These are phyloP conservation scores for Drosophila rubida DNA, from an alignment of 2,888 invertebrate species.

Conservation along the genomic window DNA sequence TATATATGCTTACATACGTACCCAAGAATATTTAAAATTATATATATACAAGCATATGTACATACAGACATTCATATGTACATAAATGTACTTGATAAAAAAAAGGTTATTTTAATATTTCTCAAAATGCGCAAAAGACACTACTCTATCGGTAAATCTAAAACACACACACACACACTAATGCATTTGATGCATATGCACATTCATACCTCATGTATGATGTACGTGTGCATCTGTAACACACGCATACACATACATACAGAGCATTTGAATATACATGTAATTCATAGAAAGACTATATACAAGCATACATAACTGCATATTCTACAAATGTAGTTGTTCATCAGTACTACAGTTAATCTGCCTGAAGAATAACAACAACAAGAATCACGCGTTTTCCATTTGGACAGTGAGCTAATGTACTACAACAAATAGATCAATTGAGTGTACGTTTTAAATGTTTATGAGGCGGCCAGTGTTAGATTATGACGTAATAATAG, in stretches of 20 bases:
- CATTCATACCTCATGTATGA: neutral
- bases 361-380: constrained; percentile 66
- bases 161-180: constrained; percentile 20
- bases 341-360: constrained; percentile 63
- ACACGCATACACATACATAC: neutral
- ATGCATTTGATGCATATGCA: neutral
- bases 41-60: constrained; percentile 14
- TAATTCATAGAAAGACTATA: neutral
- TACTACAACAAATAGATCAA: constrained; percentile 75
- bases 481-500: constrained; percentile 55
- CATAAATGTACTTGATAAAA: constrained; percentile 12
- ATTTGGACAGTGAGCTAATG: constrained; percentile 79
- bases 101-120: constrained; percentile 62
- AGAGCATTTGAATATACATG: constrained; percentile 7
- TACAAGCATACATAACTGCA: constrained; percentile 22
- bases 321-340: constrained; percentile 34
- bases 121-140: constrained; percentile 71
- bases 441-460: constrained; percentile 59
- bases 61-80: constrained; percentile 29
- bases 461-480: constrained; percentile 57
- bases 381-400: constrained; percentile 79
- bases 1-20: constrained; percentile 19
- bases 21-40: constrained; percentile 17
- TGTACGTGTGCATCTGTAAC: constrained; percentile 1
- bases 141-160: constrained; percentile 55